phyloP scores from a whole-genome alignment of 2,888 invertebrate species.

The Tipula helvola region DNA sequence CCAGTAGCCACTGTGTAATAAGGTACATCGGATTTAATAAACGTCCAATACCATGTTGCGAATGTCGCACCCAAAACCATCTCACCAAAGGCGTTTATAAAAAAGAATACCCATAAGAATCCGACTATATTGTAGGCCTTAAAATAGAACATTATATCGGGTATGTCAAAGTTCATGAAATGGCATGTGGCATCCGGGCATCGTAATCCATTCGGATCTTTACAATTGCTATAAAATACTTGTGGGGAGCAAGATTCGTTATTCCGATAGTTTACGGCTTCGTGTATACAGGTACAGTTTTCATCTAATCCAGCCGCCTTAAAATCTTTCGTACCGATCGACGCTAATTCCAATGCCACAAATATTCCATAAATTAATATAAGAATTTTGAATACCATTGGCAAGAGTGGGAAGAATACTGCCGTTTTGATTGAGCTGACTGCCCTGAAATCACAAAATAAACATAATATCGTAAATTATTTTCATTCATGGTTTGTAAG shows the following conservation, averaged over 20 bases:
- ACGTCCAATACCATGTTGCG: conserved; percentile 93
- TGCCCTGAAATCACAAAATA: conserved; percentile 49
- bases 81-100: conserved; percentile 76
- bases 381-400: conserved; percentile 69
- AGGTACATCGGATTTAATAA: conserved; percentile 65
- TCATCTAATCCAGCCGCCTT: conserved; percentile 40
- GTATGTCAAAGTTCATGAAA: conserved; percentile 47
- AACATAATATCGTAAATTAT: not conserved
- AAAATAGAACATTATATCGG: conserved; percentile 35
- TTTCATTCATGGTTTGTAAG: not conserved
- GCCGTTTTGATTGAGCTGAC: conserved; percentile 73
- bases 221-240: conserved; percentile 40
- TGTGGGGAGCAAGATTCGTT: conserved; percentile 44
- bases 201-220: conserved; percentile 12
- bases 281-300: conserved; percentile 37
- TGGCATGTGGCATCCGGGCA: conserved; percentile 45
- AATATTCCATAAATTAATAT: conserved; percentile 58
- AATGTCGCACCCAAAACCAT: conserved; percentile 84
- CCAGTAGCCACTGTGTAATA: conserved; percentile 69
- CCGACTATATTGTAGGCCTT: conserved; percentile 58
- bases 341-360: conserved; percentile 57
- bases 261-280: conserved; percentile 26
- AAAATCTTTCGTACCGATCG: conserved; percentile 53
- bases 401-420: conserved; percentile 80
- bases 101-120: conserved; percentile 84